These are phyloP conservation scores for Pedetes capensis DNA, from an alignment of 2,113 vertebrate genomes.

Conservation along the genomic window DNA sequence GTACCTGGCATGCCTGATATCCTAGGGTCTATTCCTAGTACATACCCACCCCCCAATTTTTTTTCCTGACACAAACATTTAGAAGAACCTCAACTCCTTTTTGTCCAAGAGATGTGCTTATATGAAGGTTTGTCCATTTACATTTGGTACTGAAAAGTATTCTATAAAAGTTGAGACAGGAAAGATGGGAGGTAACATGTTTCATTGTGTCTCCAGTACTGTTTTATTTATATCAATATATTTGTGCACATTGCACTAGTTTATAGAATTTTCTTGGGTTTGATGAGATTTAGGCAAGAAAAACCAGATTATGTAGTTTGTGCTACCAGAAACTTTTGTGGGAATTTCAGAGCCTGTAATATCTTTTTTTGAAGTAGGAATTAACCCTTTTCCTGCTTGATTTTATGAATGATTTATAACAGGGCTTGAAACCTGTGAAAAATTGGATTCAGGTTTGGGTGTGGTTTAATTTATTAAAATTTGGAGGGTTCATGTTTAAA, in stretches of 20 bases:
- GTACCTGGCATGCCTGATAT: not conserved
- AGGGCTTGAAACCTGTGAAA: too few relatives aligned
- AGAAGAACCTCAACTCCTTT: not conserved
- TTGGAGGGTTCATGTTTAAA: too few relatives aligned
- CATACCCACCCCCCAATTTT: not conserved
- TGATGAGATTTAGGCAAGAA: not conserved
- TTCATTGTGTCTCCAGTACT: not conserved
- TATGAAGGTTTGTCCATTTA: not conserved
- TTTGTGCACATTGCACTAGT: not conserved
- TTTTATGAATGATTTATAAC: conserved; percentile 55
- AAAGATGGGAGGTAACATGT: not conserved
- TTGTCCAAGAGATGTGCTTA: conserved; percentile 3
- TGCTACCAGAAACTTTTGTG: not conserved
- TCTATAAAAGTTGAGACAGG: not conserved
- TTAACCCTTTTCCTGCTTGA: conserved; percentile 18
- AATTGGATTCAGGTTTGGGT: too few relatives aligned
- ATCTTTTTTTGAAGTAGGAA: not conserved
- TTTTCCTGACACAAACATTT: not conserved
- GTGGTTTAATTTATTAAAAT: too few relatives aligned
- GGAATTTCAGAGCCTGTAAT: not conserved
- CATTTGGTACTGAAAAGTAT: conserved; percentile 6
- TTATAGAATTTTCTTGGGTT: conserved; percentile 10
- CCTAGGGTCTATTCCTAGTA: too few relatives aligned
- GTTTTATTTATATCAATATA: not conserved
- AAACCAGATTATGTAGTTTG: not conserved